These are phyloP conservation scores for Stichopus chloronotus DNA, from an alignment of 35 echinoderm and acorn worm genomes.

Conservation along the genomic window DNA sequence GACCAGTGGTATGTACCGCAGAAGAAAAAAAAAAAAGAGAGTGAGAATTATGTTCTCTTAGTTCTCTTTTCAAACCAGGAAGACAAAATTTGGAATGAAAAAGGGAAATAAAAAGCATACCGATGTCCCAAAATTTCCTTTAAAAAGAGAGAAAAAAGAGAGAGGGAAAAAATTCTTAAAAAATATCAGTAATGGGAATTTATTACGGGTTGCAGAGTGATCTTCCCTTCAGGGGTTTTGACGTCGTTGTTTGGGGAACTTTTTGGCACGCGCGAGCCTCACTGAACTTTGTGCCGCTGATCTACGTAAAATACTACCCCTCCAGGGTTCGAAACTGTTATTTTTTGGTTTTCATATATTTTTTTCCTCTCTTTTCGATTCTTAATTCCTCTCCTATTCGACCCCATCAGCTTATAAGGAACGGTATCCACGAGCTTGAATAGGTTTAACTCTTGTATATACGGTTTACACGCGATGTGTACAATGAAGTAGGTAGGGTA, in stretches of 20 bases:
- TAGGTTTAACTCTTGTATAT: not conserved
- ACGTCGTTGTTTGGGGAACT: slow-evolving; percentile 14
- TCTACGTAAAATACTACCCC: slow-evolving; percentile 24
- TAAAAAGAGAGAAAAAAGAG: not conserved
- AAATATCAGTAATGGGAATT: slow-evolving; percentile 38
- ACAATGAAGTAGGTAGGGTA: not conserved
- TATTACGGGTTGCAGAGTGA: slow-evolving; percentile 8
- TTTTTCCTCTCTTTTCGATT: not conserved
- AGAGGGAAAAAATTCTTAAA: not conserved
- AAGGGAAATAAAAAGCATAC: not conserved
- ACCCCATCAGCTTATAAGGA: not conserved
- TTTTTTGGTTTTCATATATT: slow-evolving; percentile 31
- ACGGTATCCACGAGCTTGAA: not conserved
- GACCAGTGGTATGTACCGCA: no score
- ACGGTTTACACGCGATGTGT: not conserved
- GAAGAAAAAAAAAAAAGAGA: no score
- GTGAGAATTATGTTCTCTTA: no score
- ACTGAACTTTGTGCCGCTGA: slow-evolving; percentile 20
- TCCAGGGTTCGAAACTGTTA: slow-evolving; percentile 46
- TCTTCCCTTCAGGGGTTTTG: slow-evolving; percentile 1
- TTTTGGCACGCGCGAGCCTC: slow-evolving; percentile 12
- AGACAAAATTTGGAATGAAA: no score
- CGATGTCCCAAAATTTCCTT: not conserved
- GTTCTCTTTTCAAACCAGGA: no score
- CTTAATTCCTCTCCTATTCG: not conserved